These are phyloP conservation scores for Strix aluco DNA, from an alignment of 2,113 vertebrate genomes.

Conservation along the genomic window DNA sequence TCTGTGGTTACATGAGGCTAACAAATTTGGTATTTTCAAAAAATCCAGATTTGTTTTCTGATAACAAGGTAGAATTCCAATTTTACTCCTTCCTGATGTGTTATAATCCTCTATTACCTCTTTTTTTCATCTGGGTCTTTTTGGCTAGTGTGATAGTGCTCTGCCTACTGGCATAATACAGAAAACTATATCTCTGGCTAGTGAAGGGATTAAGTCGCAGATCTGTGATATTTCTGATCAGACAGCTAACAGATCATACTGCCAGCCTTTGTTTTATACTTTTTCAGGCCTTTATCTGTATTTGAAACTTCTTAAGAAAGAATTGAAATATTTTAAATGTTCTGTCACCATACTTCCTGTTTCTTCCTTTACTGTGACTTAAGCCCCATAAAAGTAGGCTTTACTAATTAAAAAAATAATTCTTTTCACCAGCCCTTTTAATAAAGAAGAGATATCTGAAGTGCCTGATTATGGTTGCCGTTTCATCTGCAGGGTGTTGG, in stretches of 20 bases:
- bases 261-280: background rate
- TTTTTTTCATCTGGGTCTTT: background rate
- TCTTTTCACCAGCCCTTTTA: conserved; percentile 4
- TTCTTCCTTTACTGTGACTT: background rate
- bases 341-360: background rate
- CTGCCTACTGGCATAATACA: background rate
- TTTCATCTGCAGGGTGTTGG: conserved; percentile 1
- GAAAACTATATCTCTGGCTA: background rate
- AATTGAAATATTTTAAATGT: background rate
- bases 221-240: background rate
- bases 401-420: background rate
- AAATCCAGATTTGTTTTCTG: background rate
- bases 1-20: background rate
- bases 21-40: background rate
- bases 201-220: background rate
- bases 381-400: background rate
- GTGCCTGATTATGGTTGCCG: background rate
- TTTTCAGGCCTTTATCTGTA: background rate
- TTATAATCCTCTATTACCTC: background rate
- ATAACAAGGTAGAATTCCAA: background rate
- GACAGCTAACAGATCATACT: background rate
- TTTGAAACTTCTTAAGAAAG: background rate
- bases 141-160: background rate
- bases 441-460: background rate
- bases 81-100: background rate